phyloP scores from a whole-genome alignment of 2,797 vertebrate genomes.

The Discoglossus pictus region DNA sequence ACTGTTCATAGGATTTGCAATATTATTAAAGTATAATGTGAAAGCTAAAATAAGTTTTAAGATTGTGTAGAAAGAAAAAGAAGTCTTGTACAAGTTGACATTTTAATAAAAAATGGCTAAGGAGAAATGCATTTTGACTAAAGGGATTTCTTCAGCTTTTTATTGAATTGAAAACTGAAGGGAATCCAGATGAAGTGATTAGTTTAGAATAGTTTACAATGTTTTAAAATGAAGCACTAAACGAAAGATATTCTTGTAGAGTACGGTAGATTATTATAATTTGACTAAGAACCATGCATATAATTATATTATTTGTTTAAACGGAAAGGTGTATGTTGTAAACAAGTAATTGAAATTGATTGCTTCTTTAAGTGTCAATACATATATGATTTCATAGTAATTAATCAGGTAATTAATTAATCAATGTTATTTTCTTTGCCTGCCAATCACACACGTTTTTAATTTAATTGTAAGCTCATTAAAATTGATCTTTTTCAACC shows the following conservation, averaged over 20 bases:
- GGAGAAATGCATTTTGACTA: conserved; percentile 63
- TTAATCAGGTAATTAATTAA: too few relatives aligned
- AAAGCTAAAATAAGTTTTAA: conserved; percentile 66
- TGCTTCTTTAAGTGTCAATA: too few relatives aligned
- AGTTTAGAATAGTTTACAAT: conserved; percentile 36
- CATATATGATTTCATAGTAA: too few relatives aligned
- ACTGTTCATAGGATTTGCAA: conserved; percentile 72
- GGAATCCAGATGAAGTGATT: conserved; percentile 35
- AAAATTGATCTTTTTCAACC: too few relatives aligned
- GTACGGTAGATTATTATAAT: too few relatives aligned
- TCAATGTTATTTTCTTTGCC: too few relatives aligned
- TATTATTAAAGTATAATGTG: conserved; percentile 73
- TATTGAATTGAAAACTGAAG: conserved; percentile 59
- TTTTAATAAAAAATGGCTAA: conserved; percentile 70
- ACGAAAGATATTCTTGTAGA: not conserved
- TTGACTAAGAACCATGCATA: too few relatives aligned
- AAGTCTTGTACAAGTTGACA: conserved; percentile 60
- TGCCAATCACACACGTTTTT: too few relatives aligned
- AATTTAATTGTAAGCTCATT: too few relatives aligned
- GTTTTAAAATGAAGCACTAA: conserved; percentile 28
- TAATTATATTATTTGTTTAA: too few relatives aligned
- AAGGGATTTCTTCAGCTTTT: conserved; percentile 58
- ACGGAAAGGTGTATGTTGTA: too few relatives aligned
- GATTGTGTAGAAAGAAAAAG: conserved; percentile 61
- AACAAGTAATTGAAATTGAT: too few relatives aligned